phyloP scores from a whole-genome alignment of 2,113 vertebrate genomes.

The Pyxicephalus adspersus region DNA sequence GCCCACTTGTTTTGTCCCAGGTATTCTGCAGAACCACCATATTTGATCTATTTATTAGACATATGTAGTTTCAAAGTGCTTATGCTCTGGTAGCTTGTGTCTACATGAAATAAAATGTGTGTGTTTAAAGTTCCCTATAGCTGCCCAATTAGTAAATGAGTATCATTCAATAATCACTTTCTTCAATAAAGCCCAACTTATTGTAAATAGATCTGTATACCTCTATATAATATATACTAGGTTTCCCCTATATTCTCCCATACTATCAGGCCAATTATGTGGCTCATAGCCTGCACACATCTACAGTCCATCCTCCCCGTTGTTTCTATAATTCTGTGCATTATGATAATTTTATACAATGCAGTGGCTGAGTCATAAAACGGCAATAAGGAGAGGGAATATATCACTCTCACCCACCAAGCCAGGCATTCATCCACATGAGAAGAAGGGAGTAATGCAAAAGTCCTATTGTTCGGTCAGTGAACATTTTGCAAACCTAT shows the following conservation, averaged over 20 bases:
- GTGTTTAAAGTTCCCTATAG: no score
- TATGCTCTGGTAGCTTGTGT: no score
- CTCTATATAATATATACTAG: not conserved
- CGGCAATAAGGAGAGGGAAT: slow-evolving; percentile 57
- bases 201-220: no score
- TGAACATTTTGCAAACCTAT: slow-evolving; percentile 61
- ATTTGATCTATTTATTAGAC: no score
- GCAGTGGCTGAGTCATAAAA: slow-evolving; percentile 40
- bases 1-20: no score
- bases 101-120: no score
- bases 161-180: no score
- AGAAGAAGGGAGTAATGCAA: slow-evolving; percentile 60
- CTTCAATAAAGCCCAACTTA: no score
- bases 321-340: slow-evolving; percentile 15
- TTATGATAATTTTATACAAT: slow-evolving; percentile 40
- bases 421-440: slow-evolving; percentile 57
- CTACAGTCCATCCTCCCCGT: slow-evolving; percentile 12
- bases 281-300: slow-evolving; percentile 7
- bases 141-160: no score
- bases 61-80: no score
- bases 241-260: not conserved
- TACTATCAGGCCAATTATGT: not conserved
- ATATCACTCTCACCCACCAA: slow-evolving; percentile 57
- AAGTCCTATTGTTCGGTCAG: slow-evolving; percentile 51
- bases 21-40: no score